Evolutionary conservation across 2,888 invertebrate genomes (phyloP).

Genomic region (Spialia ferax): DNA sequence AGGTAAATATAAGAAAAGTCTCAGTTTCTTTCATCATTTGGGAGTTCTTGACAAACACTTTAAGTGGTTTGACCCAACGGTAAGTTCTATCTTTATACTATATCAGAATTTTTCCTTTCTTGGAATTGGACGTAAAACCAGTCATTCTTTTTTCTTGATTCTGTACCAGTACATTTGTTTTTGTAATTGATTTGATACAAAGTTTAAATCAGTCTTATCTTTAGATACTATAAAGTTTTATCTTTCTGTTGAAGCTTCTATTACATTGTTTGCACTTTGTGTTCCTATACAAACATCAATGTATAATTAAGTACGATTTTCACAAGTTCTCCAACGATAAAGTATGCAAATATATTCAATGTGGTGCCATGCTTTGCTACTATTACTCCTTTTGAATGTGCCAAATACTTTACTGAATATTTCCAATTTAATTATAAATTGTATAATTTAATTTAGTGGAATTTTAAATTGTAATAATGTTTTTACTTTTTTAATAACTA

Average conservation of each 20-base stretch:
- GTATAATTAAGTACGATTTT: not conserved
- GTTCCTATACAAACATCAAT: not conserved
- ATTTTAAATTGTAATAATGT: not conserved
- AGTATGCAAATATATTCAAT: slow-evolving; percentile 50
- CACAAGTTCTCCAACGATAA: slow-evolving; percentile 15
- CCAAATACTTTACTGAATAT: slow-evolving; percentile 59
- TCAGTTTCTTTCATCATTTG: not conserved
- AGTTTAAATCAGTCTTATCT: not conserved
- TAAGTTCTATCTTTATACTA: not conserved
- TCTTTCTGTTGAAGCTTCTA: not conserved
- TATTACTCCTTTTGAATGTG: slow-evolving; percentile 59
- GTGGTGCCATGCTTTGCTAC: slow-evolving; percentile 65
- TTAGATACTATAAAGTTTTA: not conserved
- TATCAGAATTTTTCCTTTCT: not conserved
- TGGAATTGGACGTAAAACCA: not conserved
- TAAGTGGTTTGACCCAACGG: not conserved
- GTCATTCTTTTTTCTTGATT: too few species aligned
- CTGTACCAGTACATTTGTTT: not conserved
- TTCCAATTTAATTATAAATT: slow-evolving; percentile 39
- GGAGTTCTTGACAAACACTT: not conserved
- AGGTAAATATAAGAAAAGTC: not conserved
- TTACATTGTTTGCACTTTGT: not conserved
- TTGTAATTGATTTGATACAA: not conserved
- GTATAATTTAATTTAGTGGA: slow-evolving; percentile 8
- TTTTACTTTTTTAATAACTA: slow-evolving; percentile 14